These are phyloP conservation scores for Lineus longissimus DNA, from an alignment of 1,140 invertebrate genomes.

Conservation along the genomic window DNA sequence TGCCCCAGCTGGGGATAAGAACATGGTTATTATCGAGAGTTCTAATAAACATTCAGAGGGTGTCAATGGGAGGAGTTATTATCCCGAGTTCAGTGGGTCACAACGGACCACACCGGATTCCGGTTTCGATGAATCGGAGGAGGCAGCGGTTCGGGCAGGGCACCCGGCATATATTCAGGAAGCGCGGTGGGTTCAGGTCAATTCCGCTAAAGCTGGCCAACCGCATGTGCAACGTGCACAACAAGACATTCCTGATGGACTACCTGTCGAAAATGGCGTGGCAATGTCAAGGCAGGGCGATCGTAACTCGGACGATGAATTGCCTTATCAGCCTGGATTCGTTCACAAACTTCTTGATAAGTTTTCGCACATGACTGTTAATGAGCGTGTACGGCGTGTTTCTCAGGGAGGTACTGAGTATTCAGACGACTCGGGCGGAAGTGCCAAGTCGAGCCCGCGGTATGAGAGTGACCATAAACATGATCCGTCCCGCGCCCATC, in stretches of 20 bases:
- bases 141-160: background rate
- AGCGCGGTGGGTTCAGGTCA: too few relatives aligned
- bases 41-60: background rate
- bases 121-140: background rate
- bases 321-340: slow-evolving; percentile 44
- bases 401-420: slow-evolving; percentile 21
- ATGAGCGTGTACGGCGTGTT: slow-evolving; percentile 18
- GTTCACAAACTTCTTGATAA: slow-evolving; percentile 43
- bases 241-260: too few relatives aligned
- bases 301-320: slow-evolving; percentile 35
- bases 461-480: background rate
- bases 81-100: background rate
- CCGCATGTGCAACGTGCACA: too few relatives aligned
- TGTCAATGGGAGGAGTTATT: background rate
- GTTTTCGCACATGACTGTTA: slow-evolving; percentile 33
- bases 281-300: background rate
- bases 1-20: background rate
- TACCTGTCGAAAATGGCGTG: too few relatives aligned
- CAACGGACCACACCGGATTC: slow-evolving; percentile 1
- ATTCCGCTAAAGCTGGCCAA: too few relatives aligned
- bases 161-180: too few relatives aligned
- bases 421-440: background rate
- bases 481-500: background rate
- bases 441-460: background rate
- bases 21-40: background rate